Conservation (phyloP, 2,888 invertebrate species). For the Parnassius apollo region DNA sequence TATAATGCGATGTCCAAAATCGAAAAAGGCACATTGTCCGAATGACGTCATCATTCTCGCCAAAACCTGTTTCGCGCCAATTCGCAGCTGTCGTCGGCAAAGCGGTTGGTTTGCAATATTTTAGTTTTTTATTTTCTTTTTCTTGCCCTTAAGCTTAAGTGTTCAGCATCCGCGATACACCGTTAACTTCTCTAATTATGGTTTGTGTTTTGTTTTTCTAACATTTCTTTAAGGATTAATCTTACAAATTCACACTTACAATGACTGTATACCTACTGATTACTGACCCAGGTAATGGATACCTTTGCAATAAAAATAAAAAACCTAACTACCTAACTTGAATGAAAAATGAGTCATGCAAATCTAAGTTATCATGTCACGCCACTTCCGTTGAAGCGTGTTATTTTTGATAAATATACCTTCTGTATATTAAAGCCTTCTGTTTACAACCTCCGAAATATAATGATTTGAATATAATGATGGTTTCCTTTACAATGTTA, state of each 20-base stretch:
- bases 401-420: not conserved
- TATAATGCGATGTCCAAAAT: slow-evolving; percentile 44
- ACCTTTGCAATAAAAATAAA: slow-evolving; percentile 1
- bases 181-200: slow-evolving; percentile 63
- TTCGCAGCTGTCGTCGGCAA: slow-evolving; percentile 75
- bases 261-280: not conserved
- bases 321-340: not conserved
- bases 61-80: slow-evolving; percentile 76
- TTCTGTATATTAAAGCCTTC: too few species aligned
- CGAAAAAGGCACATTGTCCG: slow-evolving; percentile 66
- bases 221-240: slow-evolving; percentile 24
- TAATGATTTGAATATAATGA: too few species aligned
- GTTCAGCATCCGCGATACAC: slow-evolving; percentile 64
- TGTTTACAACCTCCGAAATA: too few species aligned
- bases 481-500: too few species aligned
- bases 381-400: slow-evolving; percentile 2
- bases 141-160: slow-evolving; percentile 49
- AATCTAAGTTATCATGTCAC: slow-evolving; percentile 2
- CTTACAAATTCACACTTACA: slow-evolving; percentile 29
- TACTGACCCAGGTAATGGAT: slow-evolving; percentile 29
- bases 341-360: not conserved
- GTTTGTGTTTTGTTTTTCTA: slow-evolving; percentile 38
- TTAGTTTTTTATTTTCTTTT: slow-evolving; percentile 41
- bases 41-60: slow-evolving; percentile 69
- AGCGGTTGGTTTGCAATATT: slow-evolving; percentile 59